Base-by-base conservation (phyloP, 2,888 invertebrate species). In the Andrena flavipes region DNA sequence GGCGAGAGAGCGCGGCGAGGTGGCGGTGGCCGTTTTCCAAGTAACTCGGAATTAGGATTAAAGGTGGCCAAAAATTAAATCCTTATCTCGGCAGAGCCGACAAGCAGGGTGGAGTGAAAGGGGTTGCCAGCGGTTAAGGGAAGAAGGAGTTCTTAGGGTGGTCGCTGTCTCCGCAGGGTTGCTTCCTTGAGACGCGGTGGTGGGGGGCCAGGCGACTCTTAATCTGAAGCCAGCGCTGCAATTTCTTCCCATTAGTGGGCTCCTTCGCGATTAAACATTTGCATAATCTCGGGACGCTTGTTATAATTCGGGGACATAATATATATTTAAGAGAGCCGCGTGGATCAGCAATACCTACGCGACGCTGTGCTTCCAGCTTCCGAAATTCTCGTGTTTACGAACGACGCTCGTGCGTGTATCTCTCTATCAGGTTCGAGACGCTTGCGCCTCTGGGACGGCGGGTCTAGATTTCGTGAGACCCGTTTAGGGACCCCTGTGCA, bases 181-280 rank as follows among this genome's bases (percentile, higher is more conserved):
- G 88, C 64, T 23, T 84, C 70, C 81, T 64, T 87, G 88, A 80
- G 86, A 82, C 42, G 42, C 0, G 42, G 42, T 5, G 42, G 42
- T 16, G 42, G 42, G 13, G 4, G 3, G 42, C 2, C 2, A 85
- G 89, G 87, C 88, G 91, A 90, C 90, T 91, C 91, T 93, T 93
- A 93, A 93, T 93, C 93, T 91, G 90, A 88, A 90, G 93, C 93
- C 90, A 91, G 91, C 92, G 90, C 89, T 92, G 93, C 93, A 93
- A 93, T 93, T 93, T 93, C 93, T 93, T 93, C 91, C 93, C 92
- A 93, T 93, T 93, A 93, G 92, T 90, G 89, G 85, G 85, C 89
- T 90, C 90, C 90, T 91, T 87, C 88, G 92, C 92, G 92, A 93
- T 93, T 93, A 92, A 92, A 92, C 92, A 93, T 93, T 93, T 93